Percentiles rank a stretch among this genome's conserved stretches.
Evolutionary conservation across 1,140 invertebrate genomes (phyloP).

Genomic region (Sarcophaga bullata): DNA sequence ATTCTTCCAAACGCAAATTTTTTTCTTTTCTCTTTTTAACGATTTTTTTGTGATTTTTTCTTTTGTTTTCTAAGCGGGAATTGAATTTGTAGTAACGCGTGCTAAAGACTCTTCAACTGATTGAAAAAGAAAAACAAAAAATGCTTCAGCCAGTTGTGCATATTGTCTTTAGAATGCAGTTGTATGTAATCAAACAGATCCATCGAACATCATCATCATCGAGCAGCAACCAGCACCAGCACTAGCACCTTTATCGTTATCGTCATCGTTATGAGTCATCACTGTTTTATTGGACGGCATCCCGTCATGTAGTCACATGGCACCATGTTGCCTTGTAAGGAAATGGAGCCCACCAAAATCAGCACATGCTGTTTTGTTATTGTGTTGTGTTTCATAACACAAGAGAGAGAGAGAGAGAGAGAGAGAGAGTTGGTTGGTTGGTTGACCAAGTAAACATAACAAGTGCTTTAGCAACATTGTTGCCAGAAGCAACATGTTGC

Average conservation of each 20-base stretch:
- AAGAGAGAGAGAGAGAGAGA: too few relatives aligned
- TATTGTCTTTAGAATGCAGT: neutral
- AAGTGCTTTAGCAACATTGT: neutral
- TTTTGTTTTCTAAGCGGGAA: neutral
- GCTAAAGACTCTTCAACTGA: conserved; percentile 25
- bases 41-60: conserved; percentile 21
- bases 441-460: neutral
- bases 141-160: neutral
- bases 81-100: conserved; percentile 6
- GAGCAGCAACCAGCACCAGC: too few relatives aligned
- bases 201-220: neutral
- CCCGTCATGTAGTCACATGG: neutral
- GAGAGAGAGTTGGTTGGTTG: too few relatives aligned
- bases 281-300: too few relatives aligned
- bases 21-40: neutral
- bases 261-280: neutral
- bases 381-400: too few relatives aligned
- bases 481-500: neutral
- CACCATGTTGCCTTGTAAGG: neutral
- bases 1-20: neutral
- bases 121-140: neutral
- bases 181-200: neutral
- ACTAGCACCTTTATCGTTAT: too few relatives aligned
- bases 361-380: neutral
- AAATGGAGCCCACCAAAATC: neutral